Percentiles rank a stretch among this genome's conserved stretches.
Conservation (phyloP, 2,888 invertebrate genomes). For the Idaea straminata region DNA sequence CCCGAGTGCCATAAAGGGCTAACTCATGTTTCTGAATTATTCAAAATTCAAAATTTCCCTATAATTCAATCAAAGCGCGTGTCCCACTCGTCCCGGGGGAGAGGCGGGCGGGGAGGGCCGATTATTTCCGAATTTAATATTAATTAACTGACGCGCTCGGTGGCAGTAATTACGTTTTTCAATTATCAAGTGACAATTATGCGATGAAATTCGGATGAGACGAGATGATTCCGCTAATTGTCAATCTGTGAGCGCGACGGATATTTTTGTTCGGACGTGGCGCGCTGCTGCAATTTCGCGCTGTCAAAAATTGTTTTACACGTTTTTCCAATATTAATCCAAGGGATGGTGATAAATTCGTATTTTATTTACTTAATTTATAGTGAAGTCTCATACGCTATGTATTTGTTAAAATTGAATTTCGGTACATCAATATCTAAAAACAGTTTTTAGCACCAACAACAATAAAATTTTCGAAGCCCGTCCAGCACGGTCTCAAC, state of each 20-base stretch:
- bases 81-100: conserved; percentile 53
- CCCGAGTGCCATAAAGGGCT: conserved; percentile 64
- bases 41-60: conserved; percentile 78
- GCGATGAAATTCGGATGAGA: conserved; percentile 69
- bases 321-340: conserved; percentile 21
- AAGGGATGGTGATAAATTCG: conserved; percentile 10
- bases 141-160: conserved; percentile 76
- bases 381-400: background rate
- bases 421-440: too few species aligned
- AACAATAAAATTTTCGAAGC: too few species aligned
- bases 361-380: conserved; percentile 1
- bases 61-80: conserved; percentile 73
- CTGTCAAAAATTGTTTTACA: conserved; percentile 17
- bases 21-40: conserved; percentile 69
- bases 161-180: conserved; percentile 76
- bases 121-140: conserved; percentile 81
- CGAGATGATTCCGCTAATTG: conserved; percentile 63
- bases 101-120: conserved; percentile 47
- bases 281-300: conserved; percentile 24
- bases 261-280: conserved; percentile 19
- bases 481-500: too few species aligned
- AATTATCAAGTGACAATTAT: conserved; percentile 77
- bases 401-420: background rate
- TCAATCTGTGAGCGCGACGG: conserved; percentile 45
- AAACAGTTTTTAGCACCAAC: too few species aligned